Evolutionary conservation across 2,113 vertebrate genomes (phyloP), one percentile per base, ranked within the genome.

Genomic region (Mus spicilegus): DNA sequence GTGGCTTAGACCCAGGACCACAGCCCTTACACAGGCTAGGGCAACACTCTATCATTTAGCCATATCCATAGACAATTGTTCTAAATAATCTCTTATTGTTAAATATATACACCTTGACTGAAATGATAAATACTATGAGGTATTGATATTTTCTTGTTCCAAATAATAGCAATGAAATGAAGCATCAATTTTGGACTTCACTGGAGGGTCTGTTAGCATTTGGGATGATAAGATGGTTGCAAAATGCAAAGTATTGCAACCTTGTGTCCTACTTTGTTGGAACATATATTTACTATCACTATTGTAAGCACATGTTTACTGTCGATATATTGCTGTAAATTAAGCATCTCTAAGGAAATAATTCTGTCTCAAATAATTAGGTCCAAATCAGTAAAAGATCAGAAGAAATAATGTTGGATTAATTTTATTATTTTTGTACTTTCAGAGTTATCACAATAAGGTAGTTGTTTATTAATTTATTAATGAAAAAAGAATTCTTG

Each of bases 401-500:
- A 56, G 3, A 36, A 81, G 33, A 7, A 91, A 46, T 33, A 0
- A 7, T 87, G 14, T 33, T 67, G 16, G 61, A 4, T 93, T 65
- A 87, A 46, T 46, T 1, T 87, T 70, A 33, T 22, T 65, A 65
- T 51, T 36, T 95, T 87, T 76, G 7, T 33, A 65, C 28, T 65
- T 82, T 19, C 36, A 73, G 75, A 16, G 10, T 58, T 82, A 16
- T 30, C 77, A 12, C 3, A 9, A 26, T 75, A 80, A 56, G 69
- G 17, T 91, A 91, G 46, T 73, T 54, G 19, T 58, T 87, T 73
- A 39, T 26, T 20, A 77, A 82, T 56, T 87, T 73, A 39, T 26
- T 20, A 77, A 82, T 56, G 54, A 81, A 77, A 86, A 96, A 96
- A 85, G 61, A 84, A 84, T 51, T 24, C 19, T 14, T 90, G 26